phyloP scores from a whole-genome alignment of 23 tunicate species.

The Phallusia fumigata region DNA sequence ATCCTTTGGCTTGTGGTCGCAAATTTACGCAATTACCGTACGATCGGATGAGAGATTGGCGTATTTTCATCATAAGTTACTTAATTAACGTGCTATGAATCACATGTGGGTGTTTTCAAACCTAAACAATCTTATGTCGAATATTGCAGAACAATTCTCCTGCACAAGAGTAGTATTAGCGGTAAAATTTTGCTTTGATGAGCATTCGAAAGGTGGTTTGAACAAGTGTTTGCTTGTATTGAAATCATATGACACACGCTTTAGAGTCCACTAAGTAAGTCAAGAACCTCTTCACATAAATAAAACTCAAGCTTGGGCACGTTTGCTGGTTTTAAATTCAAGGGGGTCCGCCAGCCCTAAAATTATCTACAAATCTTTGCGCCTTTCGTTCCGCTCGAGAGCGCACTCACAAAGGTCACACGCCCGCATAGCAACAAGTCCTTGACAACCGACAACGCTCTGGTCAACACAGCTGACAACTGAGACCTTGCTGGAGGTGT shows the following conservation, averaged over 20 bases:
- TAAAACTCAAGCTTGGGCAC: not conserved
- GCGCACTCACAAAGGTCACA: not conserved
- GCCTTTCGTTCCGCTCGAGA: constrained; percentile 4
- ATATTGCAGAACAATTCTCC: no score
- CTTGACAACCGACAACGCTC: constrained; percentile 17
- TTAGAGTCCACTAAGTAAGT: not conserved
- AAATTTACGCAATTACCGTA: no score
- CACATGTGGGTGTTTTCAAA: no score
- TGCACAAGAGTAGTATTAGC: no score
- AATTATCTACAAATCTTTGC: not conserved
- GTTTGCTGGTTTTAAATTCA: not conserved
- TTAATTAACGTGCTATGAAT: no score
- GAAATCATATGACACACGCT: not conserved
- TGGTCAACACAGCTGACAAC: constrained; percentile 16
- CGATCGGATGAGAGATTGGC: not conserved
- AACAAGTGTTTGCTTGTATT: no score
- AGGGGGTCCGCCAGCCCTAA: not conserved
- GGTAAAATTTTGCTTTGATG: no score
- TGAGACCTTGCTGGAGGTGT: not conserved
- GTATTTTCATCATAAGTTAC: no score
- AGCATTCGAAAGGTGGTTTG: no score
- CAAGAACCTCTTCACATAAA: not conserved
- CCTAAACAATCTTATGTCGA: no score
- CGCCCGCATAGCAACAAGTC: constrained; percentile 11
- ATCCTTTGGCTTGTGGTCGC: no score